Percentiles rank a stretch among this genome's conserved stretches.
Conservation (phyloP, 2,113 vertebrate species). For the Platichthys stellatus region DNA sequence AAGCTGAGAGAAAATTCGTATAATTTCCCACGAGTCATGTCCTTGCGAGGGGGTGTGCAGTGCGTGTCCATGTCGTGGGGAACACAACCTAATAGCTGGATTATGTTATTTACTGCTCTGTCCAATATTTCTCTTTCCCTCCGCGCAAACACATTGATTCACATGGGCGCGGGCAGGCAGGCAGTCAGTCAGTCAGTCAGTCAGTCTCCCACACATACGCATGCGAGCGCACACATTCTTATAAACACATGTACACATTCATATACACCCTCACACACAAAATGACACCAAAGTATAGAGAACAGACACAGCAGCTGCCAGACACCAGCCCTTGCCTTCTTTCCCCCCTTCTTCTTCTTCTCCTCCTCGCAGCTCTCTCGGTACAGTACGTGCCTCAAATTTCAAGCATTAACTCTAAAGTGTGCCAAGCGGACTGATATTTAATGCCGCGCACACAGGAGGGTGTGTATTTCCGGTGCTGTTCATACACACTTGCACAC, state of each 20-base stretch:
- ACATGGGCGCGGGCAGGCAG: constrained; percentile 15
- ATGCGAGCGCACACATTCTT: constrained; percentile 3
- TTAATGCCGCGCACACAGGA: constrained; percentile 39
- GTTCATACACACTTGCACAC: constrained; percentile 1
- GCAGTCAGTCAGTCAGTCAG: constrained; percentile 7
- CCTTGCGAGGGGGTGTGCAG: constrained; percentile 60
- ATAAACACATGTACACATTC: constrained; percentile 47
- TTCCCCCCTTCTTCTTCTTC: neutral
- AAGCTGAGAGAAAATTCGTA: constrained; percentile 70
- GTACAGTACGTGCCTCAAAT: constrained; percentile 77
- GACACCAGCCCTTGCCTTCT: constrained; percentile 45
- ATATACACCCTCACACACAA: constrained; percentile 45
- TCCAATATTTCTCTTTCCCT: constrained; percentile 34
- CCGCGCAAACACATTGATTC: constrained; percentile 48
- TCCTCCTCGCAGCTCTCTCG: constrained; percentile 59
- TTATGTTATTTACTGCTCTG: constrained; percentile 74
- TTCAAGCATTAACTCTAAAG: constrained; percentile 71
- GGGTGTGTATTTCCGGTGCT: constrained; percentile 60
- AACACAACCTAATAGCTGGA: constrained; percentile 70
- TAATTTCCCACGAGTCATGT: constrained; percentile 77
- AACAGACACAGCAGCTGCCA: constrained; percentile 74
- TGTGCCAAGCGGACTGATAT: constrained; percentile 62
- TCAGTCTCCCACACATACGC: neutral
- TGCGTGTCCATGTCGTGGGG: constrained; percentile 57
- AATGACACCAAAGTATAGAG: constrained; percentile 71